phyloP scores from a whole-genome alignment of 2,797 vertebrate genomes.

The Notamacropus eugenii region DNA sequence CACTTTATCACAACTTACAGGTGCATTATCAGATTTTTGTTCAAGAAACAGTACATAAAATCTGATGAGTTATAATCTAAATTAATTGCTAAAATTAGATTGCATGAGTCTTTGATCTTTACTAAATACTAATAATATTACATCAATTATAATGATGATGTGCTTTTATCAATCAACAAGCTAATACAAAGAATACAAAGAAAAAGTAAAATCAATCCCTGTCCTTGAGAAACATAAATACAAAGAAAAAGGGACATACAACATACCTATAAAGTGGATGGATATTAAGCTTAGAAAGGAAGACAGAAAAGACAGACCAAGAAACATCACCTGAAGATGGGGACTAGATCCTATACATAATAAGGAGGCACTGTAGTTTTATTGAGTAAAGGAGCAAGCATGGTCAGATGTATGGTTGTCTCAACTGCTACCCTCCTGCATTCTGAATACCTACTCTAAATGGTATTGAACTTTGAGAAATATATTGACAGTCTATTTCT shows the following conservation, averaged over 20 bases:
- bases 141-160: not conserved
- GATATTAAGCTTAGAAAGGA: not conserved
- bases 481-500: not conserved
- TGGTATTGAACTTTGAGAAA: not conserved
- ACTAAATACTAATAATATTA: not conserved
- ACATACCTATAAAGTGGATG: not conserved
- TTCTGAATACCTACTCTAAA: not conserved
- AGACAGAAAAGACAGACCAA: not conserved
- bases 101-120: not conserved
- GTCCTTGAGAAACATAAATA: not conserved
- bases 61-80: not conserved
- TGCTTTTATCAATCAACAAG: not conserved
- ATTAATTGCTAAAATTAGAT: not conserved
- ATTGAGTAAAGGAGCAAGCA: not conserved
- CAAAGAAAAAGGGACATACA: not conserved
- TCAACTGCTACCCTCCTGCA: not conserved
- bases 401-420: not conserved
- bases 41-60: not conserved
- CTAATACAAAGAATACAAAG: not conserved
- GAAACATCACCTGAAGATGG: not conserved
- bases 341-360: not conserved
- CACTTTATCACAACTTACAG: not conserved
- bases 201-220: not conserved
- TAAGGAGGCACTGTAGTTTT: not conserved
- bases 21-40: not conserved